These are phyloP conservation scores for Spondyliosoma cantharus DNA, from an alignment of 2,797 vertebrate genomes.

Conservation along the genomic window DNA sequence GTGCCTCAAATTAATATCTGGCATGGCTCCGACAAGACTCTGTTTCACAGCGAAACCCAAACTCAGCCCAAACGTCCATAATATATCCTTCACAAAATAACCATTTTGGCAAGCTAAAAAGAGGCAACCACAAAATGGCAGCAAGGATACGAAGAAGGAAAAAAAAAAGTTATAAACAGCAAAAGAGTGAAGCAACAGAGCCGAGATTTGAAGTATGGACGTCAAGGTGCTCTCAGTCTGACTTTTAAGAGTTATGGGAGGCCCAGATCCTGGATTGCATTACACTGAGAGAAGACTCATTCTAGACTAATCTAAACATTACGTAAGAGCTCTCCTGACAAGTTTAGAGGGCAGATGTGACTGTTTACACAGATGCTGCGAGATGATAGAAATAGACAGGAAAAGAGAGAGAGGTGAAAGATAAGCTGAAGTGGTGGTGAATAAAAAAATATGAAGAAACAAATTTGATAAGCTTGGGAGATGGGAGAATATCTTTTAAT, in stretches of 20 bases:
- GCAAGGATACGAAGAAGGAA: conserved; percentile 23
- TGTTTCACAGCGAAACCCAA: conserved; percentile 69
- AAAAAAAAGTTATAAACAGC: conserved; percentile 59
- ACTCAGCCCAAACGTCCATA: conserved; percentile 49
- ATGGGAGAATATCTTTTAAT: background rate
- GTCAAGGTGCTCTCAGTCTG: conserved; percentile 70
- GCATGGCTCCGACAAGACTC: conserved; percentile 56
- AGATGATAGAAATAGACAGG: conserved; percentile 46
- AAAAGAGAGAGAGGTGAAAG: conserved; percentile 39
- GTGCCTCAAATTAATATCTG: conserved; percentile 76
- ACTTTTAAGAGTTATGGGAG: conserved; percentile 72
- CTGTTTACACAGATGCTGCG: conserved; percentile 78
- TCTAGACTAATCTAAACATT: conserved; percentile 77
- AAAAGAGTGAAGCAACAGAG: conserved; percentile 56
- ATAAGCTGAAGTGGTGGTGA: conserved; percentile 15
- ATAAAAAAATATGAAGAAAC: conserved; percentile 1
- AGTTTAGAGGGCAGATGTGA: conserved; percentile 73
- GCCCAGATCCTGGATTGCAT: conserved; percentile 65
- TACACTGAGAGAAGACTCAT: conserved; percentile 67
- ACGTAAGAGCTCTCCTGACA: conserved; percentile 71
- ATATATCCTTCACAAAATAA: conserved; percentile 62
- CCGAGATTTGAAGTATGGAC: conserved; percentile 61
- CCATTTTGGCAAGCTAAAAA: conserved; percentile 53
- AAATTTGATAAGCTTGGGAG: background rate
- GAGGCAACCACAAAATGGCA: conserved; percentile 59